Evolutionary conservation across 2,797 vertebrate species (phyloP).

Genomic region (Fundulus diaphanus): DNA sequence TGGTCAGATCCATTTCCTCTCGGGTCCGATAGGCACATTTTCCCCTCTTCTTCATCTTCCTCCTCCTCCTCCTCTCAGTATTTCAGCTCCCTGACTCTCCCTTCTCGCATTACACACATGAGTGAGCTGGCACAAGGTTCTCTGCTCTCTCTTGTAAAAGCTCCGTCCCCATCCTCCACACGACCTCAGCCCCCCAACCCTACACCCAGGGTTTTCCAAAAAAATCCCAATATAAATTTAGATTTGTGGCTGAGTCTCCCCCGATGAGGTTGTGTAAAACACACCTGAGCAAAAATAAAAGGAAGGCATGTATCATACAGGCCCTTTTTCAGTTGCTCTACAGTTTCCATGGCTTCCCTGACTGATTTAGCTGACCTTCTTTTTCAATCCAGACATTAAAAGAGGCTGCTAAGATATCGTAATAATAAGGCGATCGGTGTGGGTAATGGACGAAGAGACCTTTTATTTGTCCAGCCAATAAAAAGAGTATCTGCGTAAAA

Average conservation of each 20-base stretch:
- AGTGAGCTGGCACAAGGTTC: conserved; percentile 82
- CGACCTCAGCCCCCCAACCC: background rate
- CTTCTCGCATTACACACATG: conserved; percentile 94
- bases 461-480: too few species aligned
- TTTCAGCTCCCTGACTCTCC: conserved; percentile 66
- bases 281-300: background rate
- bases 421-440: conserved; percentile 11
- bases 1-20: conserved; percentile 34
- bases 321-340: background rate
- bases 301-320: background rate
- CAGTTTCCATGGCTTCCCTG: conserved; percentile 18
- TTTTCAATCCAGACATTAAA: conserved; percentile 33
- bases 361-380: background rate
- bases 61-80: conserved; percentile 63
- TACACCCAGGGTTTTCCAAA: conserved; percentile 22
- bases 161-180: conserved; percentile 4
- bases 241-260: background rate
- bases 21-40: background rate
- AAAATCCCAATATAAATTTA: conserved; percentile 55
- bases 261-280: background rate
- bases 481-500: background rate
- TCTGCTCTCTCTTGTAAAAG: conserved; percentile 62
- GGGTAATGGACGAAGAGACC: background rate
- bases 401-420: conserved; percentile 32
- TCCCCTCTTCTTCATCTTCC: conserved; percentile 6